These are phyloP conservation scores for Eutrigla gurnardus DNA, from an alignment of 2,797 vertebrate genomes.

Conservation along the genomic window DNA sequence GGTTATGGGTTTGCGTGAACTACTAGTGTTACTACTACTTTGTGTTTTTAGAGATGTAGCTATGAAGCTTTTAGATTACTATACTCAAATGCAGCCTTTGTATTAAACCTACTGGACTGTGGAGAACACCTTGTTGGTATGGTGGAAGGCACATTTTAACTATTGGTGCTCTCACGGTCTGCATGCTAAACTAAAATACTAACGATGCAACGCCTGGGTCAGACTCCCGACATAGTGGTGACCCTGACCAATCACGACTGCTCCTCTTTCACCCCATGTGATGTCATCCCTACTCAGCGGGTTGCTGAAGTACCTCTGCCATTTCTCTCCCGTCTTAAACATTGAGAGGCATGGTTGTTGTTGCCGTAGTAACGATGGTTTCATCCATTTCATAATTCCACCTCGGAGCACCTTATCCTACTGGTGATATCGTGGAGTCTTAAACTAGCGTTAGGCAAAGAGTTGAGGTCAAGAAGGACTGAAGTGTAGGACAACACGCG, in stretches of 20 bases:
- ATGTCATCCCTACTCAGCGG: too few relatives aligned
- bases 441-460: background rate
- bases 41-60: constrained; percentile 50
- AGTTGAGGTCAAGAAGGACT: background rate
- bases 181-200: constrained; percentile 45
- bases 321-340: too few relatives aligned
- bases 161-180: constrained; percentile 9
- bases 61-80: constrained; percentile 35
- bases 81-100: constrained; percentile 14
- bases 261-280: too few relatives aligned
- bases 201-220: constrained; percentile 8
- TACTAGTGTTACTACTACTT: constrained; percentile 48
- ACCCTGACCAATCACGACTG: too few relatives aligned
- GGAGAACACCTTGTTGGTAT: background rate
- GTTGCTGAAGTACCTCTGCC: too few relatives aligned
- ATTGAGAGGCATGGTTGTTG: too few relatives aligned
- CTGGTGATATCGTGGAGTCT: background rate
- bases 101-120: constrained; percentile 15
- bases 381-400: too few relatives aligned
- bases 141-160: background rate
- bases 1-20: constrained; percentile 31
- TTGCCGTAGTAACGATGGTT: too few relatives aligned
- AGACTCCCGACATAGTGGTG: too few relatives aligned
- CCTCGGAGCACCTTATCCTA: too few relatives aligned
- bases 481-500: background rate